Evolutionary conservation across 2,888 invertebrate species (phyloP).

Genomic region (Cenopis cana): DNA sequence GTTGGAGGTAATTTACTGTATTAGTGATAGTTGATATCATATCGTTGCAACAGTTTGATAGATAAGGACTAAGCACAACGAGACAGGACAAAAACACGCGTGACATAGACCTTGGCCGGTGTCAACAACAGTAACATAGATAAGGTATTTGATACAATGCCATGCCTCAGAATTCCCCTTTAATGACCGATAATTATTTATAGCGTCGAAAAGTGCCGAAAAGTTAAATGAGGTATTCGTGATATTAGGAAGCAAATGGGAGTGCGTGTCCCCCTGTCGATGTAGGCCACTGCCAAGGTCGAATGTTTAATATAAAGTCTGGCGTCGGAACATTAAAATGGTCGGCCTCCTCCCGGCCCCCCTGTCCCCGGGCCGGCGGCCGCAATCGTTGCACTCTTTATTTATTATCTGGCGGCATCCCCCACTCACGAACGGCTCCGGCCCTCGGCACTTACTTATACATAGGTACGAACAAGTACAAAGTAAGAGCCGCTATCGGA

Average conservation of each 20-base stretch:
- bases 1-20: neutral
- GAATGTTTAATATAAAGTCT: conserved; percentile 86
- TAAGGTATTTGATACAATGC: conserved; percentile 62
- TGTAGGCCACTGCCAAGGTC: conserved; percentile 85
- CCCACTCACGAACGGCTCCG: conserved; percentile 65
- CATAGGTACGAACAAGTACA: conserved; percentile 48
- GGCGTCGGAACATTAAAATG: conserved; percentile 85
- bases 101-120: conserved; percentile 59
- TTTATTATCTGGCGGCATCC: conserved; percentile 82
- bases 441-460: conserved; percentile 53
- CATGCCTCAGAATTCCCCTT: conserved; percentile 61
- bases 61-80: conserved; percentile 27
- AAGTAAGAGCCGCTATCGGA: conserved; percentile 46
- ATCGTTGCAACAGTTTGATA: conserved; percentile 2
- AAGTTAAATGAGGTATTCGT: conserved; percentile 80
- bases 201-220: conserved; percentile 75
- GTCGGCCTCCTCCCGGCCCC: conserved; percentile 81
- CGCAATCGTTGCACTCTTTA: conserved; percentile 85
- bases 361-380: conserved; percentile 74
- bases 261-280: conserved; percentile 82
- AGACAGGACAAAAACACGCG: conserved; percentile 49
- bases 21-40: conserved; percentile 1
- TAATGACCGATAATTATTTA: conserved; percentile 78
- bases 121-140: conserved; percentile 62
- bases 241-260: conserved; percentile 68